Evolutionary conservation across 23 tunicate genomes (phyloP), one percentile per base, ranked within the genome.

Genomic region (Trididemnum miniatum): DNA sequence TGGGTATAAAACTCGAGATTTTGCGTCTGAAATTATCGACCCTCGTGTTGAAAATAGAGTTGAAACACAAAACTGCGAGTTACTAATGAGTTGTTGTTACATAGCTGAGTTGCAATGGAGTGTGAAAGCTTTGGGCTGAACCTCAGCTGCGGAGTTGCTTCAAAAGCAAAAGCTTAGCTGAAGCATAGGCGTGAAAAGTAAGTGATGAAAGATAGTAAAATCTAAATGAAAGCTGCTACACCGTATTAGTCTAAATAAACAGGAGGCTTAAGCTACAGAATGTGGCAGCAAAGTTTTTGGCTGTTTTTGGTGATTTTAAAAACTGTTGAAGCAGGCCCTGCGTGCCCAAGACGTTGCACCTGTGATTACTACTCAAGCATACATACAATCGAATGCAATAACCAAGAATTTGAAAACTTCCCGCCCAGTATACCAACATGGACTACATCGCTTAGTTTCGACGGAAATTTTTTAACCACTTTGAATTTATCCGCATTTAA

Each of bases 361-460:
- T 93, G 98, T 38, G 89, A 80, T 34, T 80, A 93, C 65, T 84
- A 88, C 76, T 81, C 83, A 22, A 33, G 82, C 22, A 79, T 52
- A 22, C 98, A 93, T 69, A 54, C 85, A n/a, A 76, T 84, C 25
- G 92, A 88, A 52, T 93, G 98, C 69, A 71, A 80, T 52, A 88
- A 80, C 62, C 87, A 82, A 51, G 89, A 84, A 5, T 35, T 93
- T 3, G 24, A 29, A 12, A 31, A 51, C 22, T 34, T 93, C 35
- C 92, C 92, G 15, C 27, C 23, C 20, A 65, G 64, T 30, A 93
- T 93, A 20, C 98, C 98, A 26, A 88, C 90, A 62, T 93, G 98
- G 98, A 93, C 93, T 0, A 93, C 98, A 0, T 31, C 54, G 31
- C 2, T 93, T 37, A 83, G 69, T 15, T 72, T 93, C 51, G 98